phyloP scores from a whole-genome alignment of 2,888 invertebrate species.

The Drosophila gaucha region DNA sequence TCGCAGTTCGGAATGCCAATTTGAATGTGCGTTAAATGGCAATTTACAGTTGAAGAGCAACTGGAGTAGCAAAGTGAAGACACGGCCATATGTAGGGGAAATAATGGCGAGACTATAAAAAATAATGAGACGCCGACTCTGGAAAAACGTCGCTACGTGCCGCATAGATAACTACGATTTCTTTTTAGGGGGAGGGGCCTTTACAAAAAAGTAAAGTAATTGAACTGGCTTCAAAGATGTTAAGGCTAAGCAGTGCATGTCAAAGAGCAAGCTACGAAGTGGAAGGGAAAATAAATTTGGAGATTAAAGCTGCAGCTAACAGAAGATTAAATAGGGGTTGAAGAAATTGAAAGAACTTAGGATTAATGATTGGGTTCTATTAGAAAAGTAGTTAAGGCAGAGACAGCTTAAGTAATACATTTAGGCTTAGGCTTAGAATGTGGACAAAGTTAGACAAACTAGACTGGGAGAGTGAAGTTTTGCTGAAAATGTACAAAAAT shows the following conservation, averaged over 20 bases:
- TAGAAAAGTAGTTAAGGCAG: background rate
- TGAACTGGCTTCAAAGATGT: background rate
- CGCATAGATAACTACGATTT: slow-evolving; percentile 13
- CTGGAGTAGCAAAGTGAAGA: slow-evolving; percentile 22
- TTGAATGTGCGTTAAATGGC: slow-evolving; percentile 71
- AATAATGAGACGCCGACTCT: slow-evolving; percentile 65
- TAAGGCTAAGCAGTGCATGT: slow-evolving; percentile 10
- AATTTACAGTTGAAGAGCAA: slow-evolving; percentile 63
- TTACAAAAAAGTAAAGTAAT: slow-evolving; percentile 2
- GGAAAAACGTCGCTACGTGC: slow-evolving; percentile 28
- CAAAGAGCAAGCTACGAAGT: slow-evolving; percentile 4
- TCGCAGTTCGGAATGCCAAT: slow-evolving; percentile 35
- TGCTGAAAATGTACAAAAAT: no score
- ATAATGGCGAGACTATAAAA: slow-evolving; percentile 69
- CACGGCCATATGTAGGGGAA: slow-evolving; percentile 61
- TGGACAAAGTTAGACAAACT: no score
- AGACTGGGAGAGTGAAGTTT: no score
- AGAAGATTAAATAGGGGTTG: background rate
- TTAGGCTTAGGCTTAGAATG: background rate
- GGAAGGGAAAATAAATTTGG: background rate
- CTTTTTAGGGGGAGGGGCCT: background rate
- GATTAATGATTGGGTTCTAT: background rate
- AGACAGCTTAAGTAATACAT: background rate
- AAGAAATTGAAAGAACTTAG: background rate
- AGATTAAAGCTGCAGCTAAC: background rate